Evolutionary conservation across 2,888 invertebrate genomes (phyloP).

Genomic region (Smittia aterrima): DNA sequence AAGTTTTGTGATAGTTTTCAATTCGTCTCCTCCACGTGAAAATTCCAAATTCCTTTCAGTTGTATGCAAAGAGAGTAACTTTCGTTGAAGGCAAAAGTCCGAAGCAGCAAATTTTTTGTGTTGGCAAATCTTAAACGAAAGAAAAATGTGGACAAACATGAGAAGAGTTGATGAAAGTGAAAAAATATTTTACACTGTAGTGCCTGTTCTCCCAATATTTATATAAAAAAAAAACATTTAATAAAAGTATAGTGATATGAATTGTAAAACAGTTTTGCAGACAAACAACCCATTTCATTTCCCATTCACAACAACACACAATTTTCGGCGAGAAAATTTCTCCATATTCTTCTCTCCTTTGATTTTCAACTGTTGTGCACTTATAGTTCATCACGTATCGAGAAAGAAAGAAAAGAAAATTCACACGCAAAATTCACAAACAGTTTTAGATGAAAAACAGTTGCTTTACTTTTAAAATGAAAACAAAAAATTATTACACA

Average conservation of each 20-base stretch:
- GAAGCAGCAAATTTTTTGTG: conserved; percentile 16
- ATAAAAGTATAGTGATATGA: conserved; percentile 30
- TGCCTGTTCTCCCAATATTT: conserved; percentile 39
- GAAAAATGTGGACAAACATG: conserved; percentile 12
- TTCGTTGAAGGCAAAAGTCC: neutral
- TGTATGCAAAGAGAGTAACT: neutral
- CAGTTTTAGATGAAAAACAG: conserved; percentile 8
- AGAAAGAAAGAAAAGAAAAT: conserved; percentile 9
- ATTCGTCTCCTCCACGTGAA: too few species aligned
- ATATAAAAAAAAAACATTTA: conserved; percentile 30
- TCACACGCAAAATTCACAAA: conserved; percentile 31
- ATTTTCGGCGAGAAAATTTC: neutral
- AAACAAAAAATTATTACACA: conserved; percentile 18
- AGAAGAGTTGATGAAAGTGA: conserved; percentile 3
- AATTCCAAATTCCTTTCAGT: neutral
- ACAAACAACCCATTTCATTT: neutral
- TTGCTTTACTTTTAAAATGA: conserved; percentile 22
- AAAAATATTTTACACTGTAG: conserved; percentile 40
- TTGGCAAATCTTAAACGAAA: conserved; percentile 23
- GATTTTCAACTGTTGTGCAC: neutral
- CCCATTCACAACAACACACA: neutral
- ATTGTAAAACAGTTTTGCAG: conserved; percentile 4
- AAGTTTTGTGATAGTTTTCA: conserved; percentile 13
- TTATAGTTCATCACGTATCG: neutral
- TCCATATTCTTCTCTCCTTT: neutral